Base-by-base conservation (phyloP, 2,113 vertebrate genomes). In the Erythrocercus mccallii region DNA sequence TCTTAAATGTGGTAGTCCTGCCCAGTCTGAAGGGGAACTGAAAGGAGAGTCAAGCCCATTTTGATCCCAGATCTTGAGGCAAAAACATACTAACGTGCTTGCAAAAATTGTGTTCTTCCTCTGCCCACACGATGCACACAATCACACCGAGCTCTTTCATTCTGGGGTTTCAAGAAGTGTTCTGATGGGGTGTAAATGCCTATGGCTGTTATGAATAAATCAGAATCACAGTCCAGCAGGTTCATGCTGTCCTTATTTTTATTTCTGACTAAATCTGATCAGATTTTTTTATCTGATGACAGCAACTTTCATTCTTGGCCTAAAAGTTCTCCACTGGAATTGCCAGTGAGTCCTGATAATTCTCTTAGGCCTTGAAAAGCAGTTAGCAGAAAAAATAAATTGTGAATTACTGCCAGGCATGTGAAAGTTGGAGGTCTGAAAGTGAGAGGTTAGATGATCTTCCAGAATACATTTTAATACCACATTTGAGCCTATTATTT, bases 341-440 rank as follows among this genome's bases (percentile, higher is more conserved):
- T 96, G 80, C 74, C 94, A 94, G 84, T 86, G 95, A 98, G 82
- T 87, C 82, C 83, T 96, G 83, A 27, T 96, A 95, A 97, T 96
- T 97, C 93, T 93, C 88, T 91, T 73, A 96, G 96, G 92, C 53
- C 91, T 93, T 97, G 95, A 95, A 96, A 98, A 97, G 65, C 77
- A 97, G 81, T 90, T 94, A 95, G 92, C 60, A 92, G 78, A 83
- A 92, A 91, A 97, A 96, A 88, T 60, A 95, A 95, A 97, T 91
- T 95, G 79, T 94, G 76, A 95, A 96, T 96, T 96, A 90, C 95
- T 96, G 74, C 92, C 96, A 97, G 78, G 93, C 88, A 92, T 80
- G 86, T 28, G 56, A 83, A 97, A 92, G 66, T 80, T 96, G 89
- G 81, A 92, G 57, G 65, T 96, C 94, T 71, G 66, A 88, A 97